phyloP scores from a whole-genome alignment of 1,140 invertebrate genomes.

The Pemphigus obesinymphae region DNA sequence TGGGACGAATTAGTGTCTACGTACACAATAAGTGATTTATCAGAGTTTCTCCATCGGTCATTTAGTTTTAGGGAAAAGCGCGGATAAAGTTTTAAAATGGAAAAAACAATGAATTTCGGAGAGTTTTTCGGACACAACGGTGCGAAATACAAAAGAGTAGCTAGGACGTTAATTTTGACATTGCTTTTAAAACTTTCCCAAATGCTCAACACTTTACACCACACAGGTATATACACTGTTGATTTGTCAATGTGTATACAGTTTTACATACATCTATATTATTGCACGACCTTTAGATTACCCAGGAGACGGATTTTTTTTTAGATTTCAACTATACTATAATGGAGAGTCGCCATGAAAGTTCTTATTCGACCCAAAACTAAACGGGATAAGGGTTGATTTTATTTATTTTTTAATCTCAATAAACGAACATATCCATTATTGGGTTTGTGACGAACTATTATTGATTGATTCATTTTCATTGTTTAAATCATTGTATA shows the following conservation, averaged over 20 bases:
- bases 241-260: background rate
- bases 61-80: background rate
- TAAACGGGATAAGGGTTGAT: background rate
- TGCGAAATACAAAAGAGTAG: background rate
- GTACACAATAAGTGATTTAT: constrained; percentile 14
- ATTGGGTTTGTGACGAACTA: too few relatives aligned
- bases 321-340: background rate
- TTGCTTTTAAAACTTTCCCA: constrained; percentile 33
- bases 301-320: background rate
- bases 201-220: background rate
- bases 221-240: background rate
- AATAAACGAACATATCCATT: too few relatives aligned
- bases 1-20: background rate
- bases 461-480: too few relatives aligned
- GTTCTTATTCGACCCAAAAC: background rate
- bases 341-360: background rate
- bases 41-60: constrained; percentile 34
- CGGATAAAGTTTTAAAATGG: background rate
- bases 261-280: background rate
- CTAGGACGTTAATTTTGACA: background rate
- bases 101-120: background rate
- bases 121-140: background rate
- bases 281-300: background rate
- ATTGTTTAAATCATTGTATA: too few relatives aligned
- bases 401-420: background rate